Conservation (phyloP, 2,797 vertebrate genomes). For the Myoxocephalus aenaeus region DNA sequence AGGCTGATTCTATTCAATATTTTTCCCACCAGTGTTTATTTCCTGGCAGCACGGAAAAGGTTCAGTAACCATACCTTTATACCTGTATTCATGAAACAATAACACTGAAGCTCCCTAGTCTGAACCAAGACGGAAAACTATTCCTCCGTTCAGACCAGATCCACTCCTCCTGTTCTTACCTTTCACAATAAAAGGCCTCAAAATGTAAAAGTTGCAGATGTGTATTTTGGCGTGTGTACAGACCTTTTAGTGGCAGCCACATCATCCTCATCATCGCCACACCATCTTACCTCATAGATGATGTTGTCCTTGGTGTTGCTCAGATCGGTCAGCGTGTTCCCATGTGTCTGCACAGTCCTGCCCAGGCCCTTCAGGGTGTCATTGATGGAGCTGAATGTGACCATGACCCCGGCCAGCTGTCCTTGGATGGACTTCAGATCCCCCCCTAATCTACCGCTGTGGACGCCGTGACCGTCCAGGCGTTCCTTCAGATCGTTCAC, state of each 20-base stretch:
- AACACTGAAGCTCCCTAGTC: not conserved
- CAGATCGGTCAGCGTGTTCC: conserved; percentile 82
- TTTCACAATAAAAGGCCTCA: not conserved
- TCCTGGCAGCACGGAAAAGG: not conserved
- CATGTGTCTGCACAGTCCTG: conserved; percentile 86
- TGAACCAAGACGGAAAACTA: not conserved
- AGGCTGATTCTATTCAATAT: not conserved
- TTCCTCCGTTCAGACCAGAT: not conserved
- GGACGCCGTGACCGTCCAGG: conserved; percentile 85
- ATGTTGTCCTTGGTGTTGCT: conserved; percentile 83
- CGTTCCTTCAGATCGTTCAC: conserved; percentile 76
- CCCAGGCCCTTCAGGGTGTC: conserved; percentile 88
- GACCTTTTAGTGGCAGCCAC: not conserved
- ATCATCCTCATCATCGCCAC: not conserved
- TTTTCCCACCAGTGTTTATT: not conserved
- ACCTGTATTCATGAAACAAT: not conserved
- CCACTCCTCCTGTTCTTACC: not conserved
- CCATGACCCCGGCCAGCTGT: conserved; percentile 84
- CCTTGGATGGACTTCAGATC: conserved; percentile 89
- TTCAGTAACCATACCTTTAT: not conserved
- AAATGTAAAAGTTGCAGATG: not conserved
- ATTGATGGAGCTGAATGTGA: conserved; percentile 87
- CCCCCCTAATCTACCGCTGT: conserved; percentile 79
- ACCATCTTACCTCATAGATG: conserved; percentile 80
- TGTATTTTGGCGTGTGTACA: not conserved